These are phyloP conservation scores for Cherax quadricarinatus DNA, from an alignment of 1,140 invertebrate species.

Conservation along the genomic window DNA sequence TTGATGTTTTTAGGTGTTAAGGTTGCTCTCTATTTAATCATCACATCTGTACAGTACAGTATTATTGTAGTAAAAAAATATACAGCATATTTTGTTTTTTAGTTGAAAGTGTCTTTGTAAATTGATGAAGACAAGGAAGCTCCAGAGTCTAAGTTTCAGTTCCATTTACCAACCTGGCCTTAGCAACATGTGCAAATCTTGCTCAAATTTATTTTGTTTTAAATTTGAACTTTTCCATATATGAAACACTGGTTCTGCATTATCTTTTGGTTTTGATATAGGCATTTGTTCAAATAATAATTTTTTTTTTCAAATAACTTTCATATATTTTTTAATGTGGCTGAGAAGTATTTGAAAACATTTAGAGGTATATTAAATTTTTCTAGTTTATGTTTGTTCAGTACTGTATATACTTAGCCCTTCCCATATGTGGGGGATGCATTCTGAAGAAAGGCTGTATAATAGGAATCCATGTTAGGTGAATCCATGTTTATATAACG, in stretches of 20 bases:
- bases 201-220: not conserved
- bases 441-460: no score
- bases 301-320: no score
- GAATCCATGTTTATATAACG: no score
- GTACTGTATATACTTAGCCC: no score
- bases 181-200: slow-evolving; percentile 4
- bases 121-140: not conserved
- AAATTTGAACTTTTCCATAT: not conserved
- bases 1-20: not conserved
- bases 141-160: not conserved
- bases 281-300: no score
- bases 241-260: not conserved
- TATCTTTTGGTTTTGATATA: not conserved
- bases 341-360: no score
- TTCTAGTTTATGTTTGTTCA: no score
- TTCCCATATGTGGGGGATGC: no score
- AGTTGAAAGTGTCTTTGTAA: not conserved
- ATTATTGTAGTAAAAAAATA: not conserved
- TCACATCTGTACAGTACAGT: not conserved
- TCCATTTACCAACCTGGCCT: not conserved
- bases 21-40: not conserved
- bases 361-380: no score
- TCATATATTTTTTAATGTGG: no score
- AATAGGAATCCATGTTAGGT: no score
- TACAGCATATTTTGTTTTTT: not conserved